Base-by-base conservation (phyloP, 2,113 vertebrate genomes). In the Eidolon helvum region DNA sequence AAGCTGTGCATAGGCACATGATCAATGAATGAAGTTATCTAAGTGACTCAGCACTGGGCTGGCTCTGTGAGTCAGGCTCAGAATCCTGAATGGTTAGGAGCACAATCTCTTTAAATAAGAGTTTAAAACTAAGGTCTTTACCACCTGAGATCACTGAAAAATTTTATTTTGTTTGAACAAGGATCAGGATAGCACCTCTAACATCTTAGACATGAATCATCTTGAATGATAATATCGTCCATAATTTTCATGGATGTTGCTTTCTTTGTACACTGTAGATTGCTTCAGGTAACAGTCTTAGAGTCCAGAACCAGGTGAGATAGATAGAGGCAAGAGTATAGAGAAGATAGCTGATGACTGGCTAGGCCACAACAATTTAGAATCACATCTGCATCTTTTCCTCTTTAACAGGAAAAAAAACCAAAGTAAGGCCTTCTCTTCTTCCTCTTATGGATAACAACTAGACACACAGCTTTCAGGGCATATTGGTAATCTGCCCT, bases 41-140 rank as follows among this genome's bases (percentile, higher is more conserved):
- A 55, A 24, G 85, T 98, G 98, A 98, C 97, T 97, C 97, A 98
- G 98, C 98, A 89, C 93, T 66, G 48, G 88, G 95, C 88, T 66
- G 86, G 83, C 83, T 87, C 82, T 68, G 66, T 97, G 97, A 97
- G 92, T 97, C 97, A 97, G 87, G 77, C 77, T 61, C 88, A 77
- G 66, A 79, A 90, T 88, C 68, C 66, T 19, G 45, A 95, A 92
- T 33, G 82, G 61, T 1, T 96, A 74, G 65, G 85, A 90, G 61
- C 88, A 92, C 48, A 80, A 1, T 84, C 82, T 83, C 61, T 78
- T 96, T 90, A 82, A 96, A 87, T 72, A 78, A 87, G 72, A 83
- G 57, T 83, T 92, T 65, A 90, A 90, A 82, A 82, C 66, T 75
- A 92, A 75, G 63, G 88, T 92, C 85, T 90, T 85, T 82, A 50